These are phyloP conservation scores for Papilio gigon DNA, from an alignment of 2,888 invertebrate species.

Conservation along the genomic window DNA sequence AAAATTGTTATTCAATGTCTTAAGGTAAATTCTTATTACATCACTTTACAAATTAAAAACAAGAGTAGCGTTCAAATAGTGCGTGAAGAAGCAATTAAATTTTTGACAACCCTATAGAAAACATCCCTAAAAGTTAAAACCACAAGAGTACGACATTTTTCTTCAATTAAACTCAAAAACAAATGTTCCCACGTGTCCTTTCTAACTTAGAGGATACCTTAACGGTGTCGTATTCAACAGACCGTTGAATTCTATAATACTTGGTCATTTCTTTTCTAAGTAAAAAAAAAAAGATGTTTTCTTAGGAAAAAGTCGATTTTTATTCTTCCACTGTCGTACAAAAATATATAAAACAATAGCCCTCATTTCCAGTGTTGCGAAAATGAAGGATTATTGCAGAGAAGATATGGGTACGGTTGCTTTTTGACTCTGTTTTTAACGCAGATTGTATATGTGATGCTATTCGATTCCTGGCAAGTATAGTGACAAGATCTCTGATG, in stretches of 20 bases:
- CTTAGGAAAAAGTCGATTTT: too few species aligned
- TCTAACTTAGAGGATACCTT: conserved; percentile 3
- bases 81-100: background rate
- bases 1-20: too few species aligned
- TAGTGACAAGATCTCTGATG: too few species aligned
- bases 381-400: too few species aligned
- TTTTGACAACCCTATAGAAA: conserved; percentile 37
- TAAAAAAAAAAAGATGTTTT: too few species aligned
- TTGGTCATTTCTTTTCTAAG: background rate
- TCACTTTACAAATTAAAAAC: background rate
- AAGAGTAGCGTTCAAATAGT: background rate
- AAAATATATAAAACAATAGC: too few species aligned
- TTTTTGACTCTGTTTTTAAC: too few species aligned
- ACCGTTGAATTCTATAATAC: background rate
- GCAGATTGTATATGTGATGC: too few species aligned
- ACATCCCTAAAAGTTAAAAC: conserved; percentile 12
- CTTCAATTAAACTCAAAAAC: conserved; percentile 52
- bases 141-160: conserved; percentile 47
- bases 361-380: too few species aligned
- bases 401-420: too few species aligned
- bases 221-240: conserved; percentile 24
- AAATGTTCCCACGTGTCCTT: conserved; percentile 49
- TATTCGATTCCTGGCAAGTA: too few species aligned
- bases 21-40: background rate
- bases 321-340: too few species aligned